Conservation (phyloP, 2,113 vertebrate genomes). For the Channa maculata region DNA sequence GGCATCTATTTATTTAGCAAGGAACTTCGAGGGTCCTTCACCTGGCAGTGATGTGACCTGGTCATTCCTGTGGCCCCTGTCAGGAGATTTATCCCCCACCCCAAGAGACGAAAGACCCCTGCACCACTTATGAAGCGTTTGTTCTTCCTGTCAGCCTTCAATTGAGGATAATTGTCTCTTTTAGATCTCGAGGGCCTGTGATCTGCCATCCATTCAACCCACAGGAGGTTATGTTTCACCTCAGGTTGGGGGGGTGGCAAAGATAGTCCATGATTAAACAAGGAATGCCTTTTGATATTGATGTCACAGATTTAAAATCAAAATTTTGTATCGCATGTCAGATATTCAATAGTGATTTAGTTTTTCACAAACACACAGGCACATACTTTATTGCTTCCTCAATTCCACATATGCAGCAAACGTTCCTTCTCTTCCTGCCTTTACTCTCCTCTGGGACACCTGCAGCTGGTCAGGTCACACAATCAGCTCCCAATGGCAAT, state of each 20-base stretch:
- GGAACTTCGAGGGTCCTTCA: slow-evolving; percentile 40
- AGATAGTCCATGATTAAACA: slow-evolving; percentile 40
- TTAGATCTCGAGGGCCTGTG: slow-evolving; percentile 81
- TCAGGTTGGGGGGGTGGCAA: slow-evolving; percentile 31
- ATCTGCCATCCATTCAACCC: slow-evolving; percentile 83
- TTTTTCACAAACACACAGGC: background rate
- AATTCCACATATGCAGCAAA: slow-evolving; percentile 2
- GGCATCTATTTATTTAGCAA: slow-evolving; percentile 46
- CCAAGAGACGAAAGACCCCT: slow-evolving; percentile 70
- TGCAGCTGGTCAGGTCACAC: slow-evolving; percentile 78
- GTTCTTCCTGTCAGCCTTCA: slow-evolving; percentile 83
- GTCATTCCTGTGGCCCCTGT: slow-evolving; percentile 63
- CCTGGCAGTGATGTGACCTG: slow-evolving; percentile 67
- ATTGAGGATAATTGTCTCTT: slow-evolving; percentile 87
- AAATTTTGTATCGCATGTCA: background rate
- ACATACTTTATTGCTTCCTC: background rate
- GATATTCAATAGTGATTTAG: background rate
- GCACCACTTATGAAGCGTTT: slow-evolving; percentile 80
- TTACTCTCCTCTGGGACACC: slow-evolving; percentile 57
- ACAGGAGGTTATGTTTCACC: slow-evolving; percentile 76
- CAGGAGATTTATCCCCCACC: slow-evolving; percentile 55
- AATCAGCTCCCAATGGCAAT: slow-evolving; percentile 79
- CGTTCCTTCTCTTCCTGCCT: slow-evolving; percentile 64
- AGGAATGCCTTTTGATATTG: slow-evolving; percentile 55
- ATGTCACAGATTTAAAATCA: slow-evolving; percentile 27